A percentile compares a stretch with the other conserved stretches of the same genome.
phyloP scores from a whole-genome alignment of 2,888 invertebrate genomes.

The Archips crataeganus region DNA sequence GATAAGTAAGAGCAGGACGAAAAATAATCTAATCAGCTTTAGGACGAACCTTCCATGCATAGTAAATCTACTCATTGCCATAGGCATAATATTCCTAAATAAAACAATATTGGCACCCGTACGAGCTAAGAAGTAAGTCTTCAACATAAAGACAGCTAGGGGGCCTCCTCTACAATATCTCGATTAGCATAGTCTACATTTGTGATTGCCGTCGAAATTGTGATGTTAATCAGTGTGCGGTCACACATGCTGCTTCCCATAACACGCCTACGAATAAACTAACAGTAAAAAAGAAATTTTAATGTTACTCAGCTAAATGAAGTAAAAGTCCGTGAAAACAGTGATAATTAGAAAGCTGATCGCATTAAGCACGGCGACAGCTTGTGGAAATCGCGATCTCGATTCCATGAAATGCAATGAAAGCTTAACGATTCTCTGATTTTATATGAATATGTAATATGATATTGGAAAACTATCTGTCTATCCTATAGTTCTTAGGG shows the following conservation, averaged over 20 bases:
- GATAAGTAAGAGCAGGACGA: not conserved
- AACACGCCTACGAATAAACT: constrained; percentile 44
- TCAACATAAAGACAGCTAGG: not conserved
- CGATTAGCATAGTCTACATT: constrained; percentile 32
- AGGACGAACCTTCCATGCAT: not conserved
- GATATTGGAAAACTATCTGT: not conserved
- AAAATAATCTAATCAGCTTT: not conserved
- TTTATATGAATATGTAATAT: not conserved
- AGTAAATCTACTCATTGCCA: not conserved
- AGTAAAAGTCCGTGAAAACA: constrained; percentile 45
- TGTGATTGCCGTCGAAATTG: constrained; percentile 19
- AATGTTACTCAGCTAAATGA: constrained; percentile 41
- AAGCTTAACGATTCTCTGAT: constrained; percentile 20
- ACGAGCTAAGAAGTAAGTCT: not conserved
- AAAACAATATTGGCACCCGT: not conserved
- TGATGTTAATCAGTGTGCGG: constrained; percentile 44
- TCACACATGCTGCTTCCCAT: constrained; percentile 47
- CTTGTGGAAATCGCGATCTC: constrained; percentile 44
- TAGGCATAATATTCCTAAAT: too few relatives aligned
- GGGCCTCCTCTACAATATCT: not conserved
- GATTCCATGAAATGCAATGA: constrained; percentile 27
- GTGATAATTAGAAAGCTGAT: constrained; percentile 55
- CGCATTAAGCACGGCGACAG: constrained; percentile 43
- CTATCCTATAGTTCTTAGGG: too few relatives aligned
- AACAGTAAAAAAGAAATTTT: constrained; percentile 52